Evolutionary conservation across 2,113 vertebrate species (phyloP).

Genomic region (Microcebus lehilahytsara): DNA sequence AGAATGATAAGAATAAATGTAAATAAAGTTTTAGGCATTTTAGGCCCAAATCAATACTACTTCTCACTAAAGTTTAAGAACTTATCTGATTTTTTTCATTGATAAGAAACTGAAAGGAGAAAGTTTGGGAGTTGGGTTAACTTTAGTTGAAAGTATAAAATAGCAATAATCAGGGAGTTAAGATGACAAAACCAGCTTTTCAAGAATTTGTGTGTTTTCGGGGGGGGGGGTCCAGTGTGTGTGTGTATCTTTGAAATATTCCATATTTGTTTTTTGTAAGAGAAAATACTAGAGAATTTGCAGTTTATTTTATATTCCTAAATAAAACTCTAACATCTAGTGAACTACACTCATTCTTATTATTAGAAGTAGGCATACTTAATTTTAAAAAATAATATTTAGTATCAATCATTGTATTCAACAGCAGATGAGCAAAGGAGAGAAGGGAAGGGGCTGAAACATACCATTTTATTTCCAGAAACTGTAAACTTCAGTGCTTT

Average conservation of each 20-base stretch:
- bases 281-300: constrained; percentile 18
- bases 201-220: not conserved
- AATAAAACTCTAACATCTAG: not conserved
- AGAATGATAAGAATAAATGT: not conserved
- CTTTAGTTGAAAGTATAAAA: not conserved
- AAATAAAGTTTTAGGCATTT: not conserved
- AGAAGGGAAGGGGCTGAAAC: not conserved
- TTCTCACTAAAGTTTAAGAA: constrained; percentile 1
- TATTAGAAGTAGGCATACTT: not conserved
- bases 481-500: not conserved
- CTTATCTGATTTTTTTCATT: constrained; percentile 9
- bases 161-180: not conserved
- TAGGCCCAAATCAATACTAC: not conserved
- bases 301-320: not conserved
- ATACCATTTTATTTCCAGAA: not conserved
- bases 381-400: not conserved
- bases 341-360: not conserved
- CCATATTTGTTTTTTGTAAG: not conserved
- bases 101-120: not conserved
- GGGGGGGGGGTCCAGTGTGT: not conserved
- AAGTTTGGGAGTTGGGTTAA: not conserved
- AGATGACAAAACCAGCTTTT: constrained; percentile 18
- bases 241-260: not conserved
- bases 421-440: not conserved
- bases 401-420: not conserved